phyloP scores from a whole-genome alignment of 1,140 invertebrate genomes.

The Aphidius ervi region DNA sequence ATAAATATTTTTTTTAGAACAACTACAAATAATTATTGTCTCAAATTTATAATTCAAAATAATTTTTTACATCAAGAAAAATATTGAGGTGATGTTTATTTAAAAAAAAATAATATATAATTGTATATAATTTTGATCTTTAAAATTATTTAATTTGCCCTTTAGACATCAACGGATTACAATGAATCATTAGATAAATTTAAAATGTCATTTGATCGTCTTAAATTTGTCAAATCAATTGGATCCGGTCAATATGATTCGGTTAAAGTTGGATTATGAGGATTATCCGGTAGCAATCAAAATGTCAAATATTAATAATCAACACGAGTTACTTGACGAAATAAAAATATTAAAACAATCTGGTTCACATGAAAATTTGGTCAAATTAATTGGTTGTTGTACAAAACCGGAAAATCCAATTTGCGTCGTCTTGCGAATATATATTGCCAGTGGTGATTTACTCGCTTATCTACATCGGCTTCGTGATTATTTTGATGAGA shows the following conservation, averaged over 20 bases:
- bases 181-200: no score
- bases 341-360: conserved; percentile 76
- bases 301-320: conserved; percentile 56
- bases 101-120: no score
- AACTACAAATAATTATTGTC: no score
- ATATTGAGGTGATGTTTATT: no score
- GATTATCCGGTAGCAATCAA: conserved; percentile 67
- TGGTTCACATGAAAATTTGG: conserved; percentile 73
- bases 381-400: conserved; percentile 74
- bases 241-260: conserved; percentile 65
- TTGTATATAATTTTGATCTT: no score
- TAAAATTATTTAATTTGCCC: no score
- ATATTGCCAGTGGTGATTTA: conserved; percentile 71
- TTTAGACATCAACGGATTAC: no score
- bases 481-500: conserved; percentile 31
- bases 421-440: conserved; percentile 75
- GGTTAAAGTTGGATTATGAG: conserved; percentile 63
- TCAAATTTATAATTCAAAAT: no score
- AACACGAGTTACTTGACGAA: conserved; percentile 68
- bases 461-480: conserved; percentile 57
- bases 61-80: no score
- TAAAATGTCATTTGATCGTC: no score
- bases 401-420: conserved; percentile 60
- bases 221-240: no score
- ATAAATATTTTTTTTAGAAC: no score